These are phyloP conservation scores for Greenwoodochromis staneri DNA, from an alignment of 2,113 vertebrate species.

Conservation along the genomic window DNA sequence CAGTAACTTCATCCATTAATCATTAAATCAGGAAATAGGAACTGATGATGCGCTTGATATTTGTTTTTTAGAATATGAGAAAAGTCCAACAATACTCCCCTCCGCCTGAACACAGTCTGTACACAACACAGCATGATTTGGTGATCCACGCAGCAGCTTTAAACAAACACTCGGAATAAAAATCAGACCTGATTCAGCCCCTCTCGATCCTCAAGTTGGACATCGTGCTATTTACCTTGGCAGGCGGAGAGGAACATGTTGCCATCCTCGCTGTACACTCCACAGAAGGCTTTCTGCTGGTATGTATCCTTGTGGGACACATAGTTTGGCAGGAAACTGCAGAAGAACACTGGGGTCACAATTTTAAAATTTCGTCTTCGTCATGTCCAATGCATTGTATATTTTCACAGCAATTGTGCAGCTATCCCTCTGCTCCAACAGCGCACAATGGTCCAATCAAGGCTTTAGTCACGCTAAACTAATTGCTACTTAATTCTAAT, in stretches of 20 bases:
- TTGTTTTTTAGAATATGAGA: not conserved
- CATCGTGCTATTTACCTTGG: slow-evolving; percentile 74
- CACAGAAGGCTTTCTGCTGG: slow-evolving; percentile 90
- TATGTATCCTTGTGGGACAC: slow-evolving; percentile 80
- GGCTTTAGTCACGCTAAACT: not conserved
- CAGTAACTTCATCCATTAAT: not conserved
- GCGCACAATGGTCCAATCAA: not conserved
- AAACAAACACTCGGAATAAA: not conserved
- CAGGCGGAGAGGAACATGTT: slow-evolving; percentile 86
- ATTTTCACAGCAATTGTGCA: not conserved
- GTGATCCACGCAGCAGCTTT: not conserved
- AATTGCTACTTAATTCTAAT: not conserved
- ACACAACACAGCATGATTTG: not conserved
- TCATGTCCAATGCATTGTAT: not conserved
- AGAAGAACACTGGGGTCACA: not conserved
- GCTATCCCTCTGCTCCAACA: not conserved
- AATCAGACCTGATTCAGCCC: not conserved
- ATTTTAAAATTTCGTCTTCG: not conserved
- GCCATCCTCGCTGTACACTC: slow-evolving; percentile 84
- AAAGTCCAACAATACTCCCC: not conserved
- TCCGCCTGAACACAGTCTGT: not conserved
- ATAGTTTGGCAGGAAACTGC: slow-evolving; percentile 88
- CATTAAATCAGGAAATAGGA: not conserved
- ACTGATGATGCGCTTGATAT: not conserved
- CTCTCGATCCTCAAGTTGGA: not conserved